Base-by-base conservation (phyloP, 2,888 invertebrate genomes). In the Xestia rhomboidea region DNA sequence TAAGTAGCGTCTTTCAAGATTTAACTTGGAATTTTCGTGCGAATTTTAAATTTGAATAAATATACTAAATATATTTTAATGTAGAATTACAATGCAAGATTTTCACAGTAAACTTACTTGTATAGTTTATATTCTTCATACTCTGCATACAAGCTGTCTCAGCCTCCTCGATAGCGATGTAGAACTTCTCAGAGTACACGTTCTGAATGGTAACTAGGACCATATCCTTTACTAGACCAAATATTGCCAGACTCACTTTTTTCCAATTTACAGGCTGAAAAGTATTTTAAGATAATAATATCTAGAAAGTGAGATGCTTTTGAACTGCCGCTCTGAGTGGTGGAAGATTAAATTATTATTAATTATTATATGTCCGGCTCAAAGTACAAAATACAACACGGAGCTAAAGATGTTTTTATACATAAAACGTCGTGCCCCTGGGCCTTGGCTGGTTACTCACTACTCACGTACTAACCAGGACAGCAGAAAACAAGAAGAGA, bases 111-210 rank as follows among this genome's bases (percentile, higher is more conserved):
- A 41, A 68, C 54, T 49, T 3, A 78, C 80, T 79, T 71, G 79
- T 57, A 41, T 30, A 79, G 54, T 71, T 51, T 24, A 0, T 44
- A 13, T 71, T 71, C 44, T 71, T 78, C 24, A 78, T 44, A 34
- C 3, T 30, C n/a, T 66, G 70, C 57, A 78, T 71, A 49, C 77
- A 78, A 64, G 49, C 71, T 1, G 21, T 41, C 46, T 79, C 80
- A 6, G 78, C 80, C 21, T 78, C 49, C 15, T 80, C 80, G 27
- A 79, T 18, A 13, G 57, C 41, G 1, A 72, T 66, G 49, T 71
- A 79, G 66, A 78, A 79, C 34, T 79, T 78, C 41, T 79, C 80
- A n/a, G 62, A 57, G 44, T 30, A 72, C 5, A 78, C 21, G 8
- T 63, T 72, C 6, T 60, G 78, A 8, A 51, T 60, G 0, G 79